Evolutionary conservation across 2,113 vertebrate genomes (phyloP).

Genomic region (Cavia porcellus): DNA sequence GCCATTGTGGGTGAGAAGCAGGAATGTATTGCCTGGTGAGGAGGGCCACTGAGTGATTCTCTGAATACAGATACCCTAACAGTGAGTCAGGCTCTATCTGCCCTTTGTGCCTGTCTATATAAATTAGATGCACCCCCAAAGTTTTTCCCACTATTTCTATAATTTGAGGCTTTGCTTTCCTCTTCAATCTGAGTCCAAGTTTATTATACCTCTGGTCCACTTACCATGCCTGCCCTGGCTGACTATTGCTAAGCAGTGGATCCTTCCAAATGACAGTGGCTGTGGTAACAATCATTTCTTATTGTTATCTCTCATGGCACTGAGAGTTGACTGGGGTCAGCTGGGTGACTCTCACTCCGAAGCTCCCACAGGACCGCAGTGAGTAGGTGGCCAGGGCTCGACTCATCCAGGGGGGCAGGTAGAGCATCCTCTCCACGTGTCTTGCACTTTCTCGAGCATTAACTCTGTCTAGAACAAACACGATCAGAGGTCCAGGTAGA

Average conservation of each 20-base stretch:
- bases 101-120: not conserved
- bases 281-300: not conserved
- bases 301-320: not conserved
- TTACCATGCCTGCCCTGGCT: not conserved
- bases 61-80: not conserved
- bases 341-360: not conserved
- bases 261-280: not conserved
- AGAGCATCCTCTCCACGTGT: not conserved
- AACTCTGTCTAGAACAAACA: not conserved
- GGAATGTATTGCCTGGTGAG: not conserved
- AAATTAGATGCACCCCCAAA: not conserved
- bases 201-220: not conserved
- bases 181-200: not conserved
- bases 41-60: not conserved
- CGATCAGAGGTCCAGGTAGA: not conserved
- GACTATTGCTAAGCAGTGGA: not conserved
- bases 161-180: not conserved
- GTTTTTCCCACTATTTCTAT: not conserved
- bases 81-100: not conserved
- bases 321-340: not conserved
- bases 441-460: not conserved
- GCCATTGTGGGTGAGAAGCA: not conserved
- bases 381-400: not conserved
- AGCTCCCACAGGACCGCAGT: no score
- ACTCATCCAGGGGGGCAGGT: not conserved